Evolutionary conservation across 1,140 invertebrate species (phyloP), one percentile per base, ranked within the genome.

Genomic region (Drosophila saltans): DNA sequence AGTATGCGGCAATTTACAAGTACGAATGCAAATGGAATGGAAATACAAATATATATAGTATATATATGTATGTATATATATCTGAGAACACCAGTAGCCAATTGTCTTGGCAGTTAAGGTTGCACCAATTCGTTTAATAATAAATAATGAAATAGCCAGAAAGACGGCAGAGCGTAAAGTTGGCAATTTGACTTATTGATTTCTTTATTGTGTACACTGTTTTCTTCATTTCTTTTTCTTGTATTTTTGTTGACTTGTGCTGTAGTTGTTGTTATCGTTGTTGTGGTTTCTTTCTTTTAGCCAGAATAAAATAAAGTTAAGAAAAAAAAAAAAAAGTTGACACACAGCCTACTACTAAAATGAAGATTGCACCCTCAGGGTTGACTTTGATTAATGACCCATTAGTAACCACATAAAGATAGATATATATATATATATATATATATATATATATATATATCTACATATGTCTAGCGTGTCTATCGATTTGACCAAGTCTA

Each of bases 71-170:
- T 36, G 6, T 36, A 36, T 36, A 36, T 36, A 36, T 36, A 36
- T 36, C n/a, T 30, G 43, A 78, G 71, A 91, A 91, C 69, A 89
- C 88, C 88, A 73, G 88, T 91, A 91, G 88, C 89, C 80, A 81
- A 88, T 91, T 88, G 83, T 64, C 72, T 77, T 89, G 88, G 88
- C 83, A 91, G 80, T 88, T 91, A 81, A 91, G 88, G 78, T 74
- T 91, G 88, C 81, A 84, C 77, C 88, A 91, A 91, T 84, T 88
- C 80, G 75, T 78, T 89, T 81, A 77, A 91, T 88, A 91, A 91
- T 91, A 91, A 91, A 89, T 89, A 91, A 91, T 89, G 70, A 86
- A 88, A 86, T 72, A 63, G 69, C 66, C 72, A 70, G 33, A 36
- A 36, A 36, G 33, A 36, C 33, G 33, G 33, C 33, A 36, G 65